phyloP scores from a whole-genome alignment of 2,888 invertebrate species.

The Gisinianus flammeolus region DNA sequence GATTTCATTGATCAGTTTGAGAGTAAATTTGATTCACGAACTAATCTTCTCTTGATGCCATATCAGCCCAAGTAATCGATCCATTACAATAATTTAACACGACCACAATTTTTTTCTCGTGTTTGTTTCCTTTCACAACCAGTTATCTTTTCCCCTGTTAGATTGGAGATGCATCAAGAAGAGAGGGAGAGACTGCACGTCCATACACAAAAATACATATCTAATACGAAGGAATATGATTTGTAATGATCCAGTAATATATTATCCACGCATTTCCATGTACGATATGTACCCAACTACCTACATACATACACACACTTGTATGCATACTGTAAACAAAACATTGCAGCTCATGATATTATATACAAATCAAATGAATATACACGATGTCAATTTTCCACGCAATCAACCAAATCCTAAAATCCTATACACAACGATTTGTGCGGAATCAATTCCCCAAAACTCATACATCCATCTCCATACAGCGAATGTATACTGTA shows the following conservation, averaged over 20 bases:
- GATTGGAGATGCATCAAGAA: too few species aligned
- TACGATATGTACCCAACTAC: not conserved
- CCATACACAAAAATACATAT: not conserved
- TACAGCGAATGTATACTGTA: not conserved
- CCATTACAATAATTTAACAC: conserved; percentile 9
- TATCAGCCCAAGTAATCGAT: conserved; percentile 7
- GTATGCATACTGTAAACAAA: too few species aligned
- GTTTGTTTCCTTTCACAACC: not conserved
- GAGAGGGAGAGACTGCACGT: not conserved
- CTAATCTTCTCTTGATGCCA: not conserved
- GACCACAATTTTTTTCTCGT: not conserved
- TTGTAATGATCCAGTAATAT: too few species aligned
- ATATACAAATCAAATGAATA: too few species aligned
- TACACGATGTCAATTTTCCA: too few species aligned
- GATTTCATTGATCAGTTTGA: not conserved
- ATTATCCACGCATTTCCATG: not conserved
- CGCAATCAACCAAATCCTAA: too few species aligned
- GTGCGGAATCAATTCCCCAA: conserved; percentile 1
- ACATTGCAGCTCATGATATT: too few species aligned
- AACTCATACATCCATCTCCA: not conserved
- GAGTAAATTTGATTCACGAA: conserved; percentile 15
- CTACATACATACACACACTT: too few species aligned
- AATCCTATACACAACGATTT: too few species aligned
- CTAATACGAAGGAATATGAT: too few species aligned
- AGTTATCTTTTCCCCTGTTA: too few species aligned